Conservation (phyloP, 2,797 vertebrate genomes). For the Streptopelia turtur region DNA sequence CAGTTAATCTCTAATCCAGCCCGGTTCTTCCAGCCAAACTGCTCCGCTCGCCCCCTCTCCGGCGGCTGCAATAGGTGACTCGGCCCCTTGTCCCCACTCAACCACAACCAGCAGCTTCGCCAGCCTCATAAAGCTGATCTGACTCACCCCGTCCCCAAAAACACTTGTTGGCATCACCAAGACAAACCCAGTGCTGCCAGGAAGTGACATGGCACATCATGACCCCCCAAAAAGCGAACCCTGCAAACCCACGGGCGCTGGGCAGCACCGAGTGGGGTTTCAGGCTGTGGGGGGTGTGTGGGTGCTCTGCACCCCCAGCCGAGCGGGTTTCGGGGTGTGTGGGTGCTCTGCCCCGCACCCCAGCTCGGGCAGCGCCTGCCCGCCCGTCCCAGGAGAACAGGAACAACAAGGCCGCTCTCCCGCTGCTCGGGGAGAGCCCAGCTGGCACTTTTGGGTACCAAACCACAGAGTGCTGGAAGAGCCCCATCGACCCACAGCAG, state of each 20-base stretch:
- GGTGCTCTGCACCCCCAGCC: too few species aligned
- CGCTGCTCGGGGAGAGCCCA: not conserved
- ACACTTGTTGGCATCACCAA: rapidly evolving
- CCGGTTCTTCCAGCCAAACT: not conserved
- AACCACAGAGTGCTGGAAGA: not conserved
- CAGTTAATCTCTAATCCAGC: not conserved
- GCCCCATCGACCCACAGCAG: rapidly evolving
- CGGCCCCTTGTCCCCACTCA: rapidly evolving
- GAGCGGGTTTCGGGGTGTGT: too few species aligned
- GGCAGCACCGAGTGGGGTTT: not conserved
- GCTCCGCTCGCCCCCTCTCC: not conserved
- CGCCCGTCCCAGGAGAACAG: rapidly evolving
- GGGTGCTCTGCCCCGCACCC: not conserved
- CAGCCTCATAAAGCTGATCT: not conserved
- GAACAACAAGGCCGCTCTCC: not conserved
- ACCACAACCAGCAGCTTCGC: not conserved
- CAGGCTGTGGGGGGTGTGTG: too few species aligned
- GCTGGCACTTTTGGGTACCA: not conserved
- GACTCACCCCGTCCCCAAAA: not conserved
- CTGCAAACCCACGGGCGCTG: rapidly evolving
- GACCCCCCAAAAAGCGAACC: rapidly evolving
- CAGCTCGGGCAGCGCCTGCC: not conserved
- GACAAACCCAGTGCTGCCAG: not conserved
- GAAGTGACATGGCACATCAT: rapidly evolving
- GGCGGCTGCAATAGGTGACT: not conserved